Conservation (phyloP, 1,140 invertebrate species). For the Parapsyche elsis region DNA sequence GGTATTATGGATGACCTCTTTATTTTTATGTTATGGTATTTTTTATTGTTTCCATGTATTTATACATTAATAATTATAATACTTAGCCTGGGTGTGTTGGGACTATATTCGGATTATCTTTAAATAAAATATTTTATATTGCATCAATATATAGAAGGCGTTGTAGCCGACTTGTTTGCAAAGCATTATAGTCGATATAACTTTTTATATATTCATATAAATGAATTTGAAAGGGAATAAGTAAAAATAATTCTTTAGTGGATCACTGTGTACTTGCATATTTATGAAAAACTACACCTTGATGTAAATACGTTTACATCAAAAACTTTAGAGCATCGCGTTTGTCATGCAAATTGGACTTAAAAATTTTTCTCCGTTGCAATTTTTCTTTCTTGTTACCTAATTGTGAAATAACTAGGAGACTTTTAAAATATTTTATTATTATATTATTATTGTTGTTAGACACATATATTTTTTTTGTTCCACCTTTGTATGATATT, state of each 20-base stretch:
- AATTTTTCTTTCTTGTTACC: not conserved
- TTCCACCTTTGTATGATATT: no score
- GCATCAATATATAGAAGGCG: slow-evolving; percentile 1
- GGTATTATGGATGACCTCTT: no score
- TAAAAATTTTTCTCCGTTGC: not conserved
- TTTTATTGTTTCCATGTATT: not conserved
- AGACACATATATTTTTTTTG: not conserved
- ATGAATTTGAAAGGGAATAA: no score
- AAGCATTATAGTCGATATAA: not conserved
- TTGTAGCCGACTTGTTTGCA: not conserved
- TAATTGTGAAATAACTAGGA: not conserved
- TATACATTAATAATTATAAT: not conserved
- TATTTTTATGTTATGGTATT: no score
- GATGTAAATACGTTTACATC: no score
- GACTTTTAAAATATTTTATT: no score
- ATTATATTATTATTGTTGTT: not conserved
- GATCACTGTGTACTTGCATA: no score
- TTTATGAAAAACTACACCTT: no score
- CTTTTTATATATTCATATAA: not conserved
- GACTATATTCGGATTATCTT: not conserved
- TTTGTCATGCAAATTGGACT: not conserved
- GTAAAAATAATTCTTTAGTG: no score
- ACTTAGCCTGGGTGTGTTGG: slow-evolving; percentile 9
- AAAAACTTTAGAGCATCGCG: no score
- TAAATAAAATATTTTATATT: not conserved